Evolutionary conservation across 1,140 invertebrate genomes (phyloP).

Genomic region (Drosophila jambulina): DNA sequence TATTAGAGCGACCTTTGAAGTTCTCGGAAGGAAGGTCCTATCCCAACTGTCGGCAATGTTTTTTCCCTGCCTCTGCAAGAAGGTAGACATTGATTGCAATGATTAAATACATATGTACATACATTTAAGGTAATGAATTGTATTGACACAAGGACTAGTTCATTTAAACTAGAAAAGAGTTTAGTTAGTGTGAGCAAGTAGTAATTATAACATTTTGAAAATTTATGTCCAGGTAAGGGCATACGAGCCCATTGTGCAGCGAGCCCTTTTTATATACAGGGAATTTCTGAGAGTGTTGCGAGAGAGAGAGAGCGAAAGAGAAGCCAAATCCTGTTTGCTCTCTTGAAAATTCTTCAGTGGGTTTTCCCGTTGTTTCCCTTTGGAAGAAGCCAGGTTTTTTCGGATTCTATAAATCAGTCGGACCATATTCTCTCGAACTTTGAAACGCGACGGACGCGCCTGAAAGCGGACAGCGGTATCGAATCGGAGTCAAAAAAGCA

Average conservation of each 20-base stretch:
- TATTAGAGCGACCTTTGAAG: too few species aligned
- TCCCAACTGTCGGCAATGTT: too few species aligned
- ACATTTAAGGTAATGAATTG: neutral
- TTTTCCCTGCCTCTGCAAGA: too few species aligned
- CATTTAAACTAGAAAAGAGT: neutral
- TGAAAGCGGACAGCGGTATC: constrained; percentile 63
- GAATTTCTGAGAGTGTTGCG: constrained; percentile 46
- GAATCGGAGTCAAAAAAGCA: constrained; percentile 13
- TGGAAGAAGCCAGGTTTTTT: constrained; percentile 50
- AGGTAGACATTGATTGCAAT: neutral
- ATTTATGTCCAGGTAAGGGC: neutral
- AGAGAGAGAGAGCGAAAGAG: constrained; percentile 12
- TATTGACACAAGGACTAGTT: neutral
- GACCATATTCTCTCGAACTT: constrained; percentile 77
- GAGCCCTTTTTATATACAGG: constrained; percentile 41
- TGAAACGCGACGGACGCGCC: constrained; percentile 78
- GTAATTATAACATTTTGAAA: neutral
- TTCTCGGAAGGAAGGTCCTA: too few species aligned
- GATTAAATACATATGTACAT: neutral
- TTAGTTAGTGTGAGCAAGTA: neutral
- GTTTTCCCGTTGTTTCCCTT: constrained; percentile 52
- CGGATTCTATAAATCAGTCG: constrained; percentile 66
- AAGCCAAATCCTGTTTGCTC: constrained; percentile 15
- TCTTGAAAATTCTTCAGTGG: constrained; percentile 26
- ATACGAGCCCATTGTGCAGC: constrained; percentile 3